phyloP scores from a whole-genome alignment of 2,888 invertebrate genomes.

The Gryllus longicercus region DNA sequence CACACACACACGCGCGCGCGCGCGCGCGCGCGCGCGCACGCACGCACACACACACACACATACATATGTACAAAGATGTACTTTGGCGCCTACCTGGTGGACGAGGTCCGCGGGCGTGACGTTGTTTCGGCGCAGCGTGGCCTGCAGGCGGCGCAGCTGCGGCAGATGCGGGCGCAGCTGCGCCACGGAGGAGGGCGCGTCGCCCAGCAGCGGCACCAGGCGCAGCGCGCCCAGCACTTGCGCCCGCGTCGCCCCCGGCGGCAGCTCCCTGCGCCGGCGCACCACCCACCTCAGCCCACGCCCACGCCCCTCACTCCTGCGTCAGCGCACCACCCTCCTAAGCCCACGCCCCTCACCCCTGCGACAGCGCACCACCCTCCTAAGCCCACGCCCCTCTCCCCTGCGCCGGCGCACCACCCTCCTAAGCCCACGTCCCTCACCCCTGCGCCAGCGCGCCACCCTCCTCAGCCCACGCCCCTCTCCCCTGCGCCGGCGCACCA shows the following conservation, averaged over 20 bases:
- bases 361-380: too few species aligned
- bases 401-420: too few species aligned
- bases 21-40: too few species aligned
- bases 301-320: neutral
- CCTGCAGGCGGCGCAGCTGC: neutral
- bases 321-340: neutral
- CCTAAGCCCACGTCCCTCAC: too few species aligned
- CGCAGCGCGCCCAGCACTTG: neutral
- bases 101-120: neutral
- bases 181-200: neutral
- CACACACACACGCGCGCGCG: too few species aligned
- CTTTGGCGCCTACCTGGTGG: neutral
- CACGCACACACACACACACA: too few species aligned
- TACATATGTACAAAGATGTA: too few species aligned
- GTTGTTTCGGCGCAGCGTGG: neutral
- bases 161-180: neutral
- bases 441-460: too few species aligned
- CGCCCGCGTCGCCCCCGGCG: neutral
- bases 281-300: neutral
- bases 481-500: too few species aligned
- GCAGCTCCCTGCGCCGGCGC: neutral
- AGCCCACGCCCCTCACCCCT: too few species aligned
- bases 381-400: too few species aligned
- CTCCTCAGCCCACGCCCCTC: too few species aligned
- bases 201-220: neutral